Conservation (phyloP, 2,797 vertebrate genomes). For the Melanotaenia maccullochi region DNA sequence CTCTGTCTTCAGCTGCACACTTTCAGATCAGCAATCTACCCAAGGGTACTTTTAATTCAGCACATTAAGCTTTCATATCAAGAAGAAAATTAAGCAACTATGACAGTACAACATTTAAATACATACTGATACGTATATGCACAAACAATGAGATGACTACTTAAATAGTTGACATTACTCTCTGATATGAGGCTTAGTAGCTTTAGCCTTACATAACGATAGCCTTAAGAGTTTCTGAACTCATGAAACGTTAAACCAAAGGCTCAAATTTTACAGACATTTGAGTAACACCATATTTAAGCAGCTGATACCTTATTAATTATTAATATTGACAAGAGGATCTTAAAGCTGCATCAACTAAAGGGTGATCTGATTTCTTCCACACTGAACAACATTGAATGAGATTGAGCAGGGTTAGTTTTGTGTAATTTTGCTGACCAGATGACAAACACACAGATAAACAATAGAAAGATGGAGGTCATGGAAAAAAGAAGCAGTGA, state of each 20-base stretch:
- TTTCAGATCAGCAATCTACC: slow-evolving; percentile 45
- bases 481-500: not conserved
- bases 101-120: not conserved
- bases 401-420: not conserved
- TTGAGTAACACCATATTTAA: not conserved
- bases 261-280: not conserved
- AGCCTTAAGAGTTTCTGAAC: not conserved
- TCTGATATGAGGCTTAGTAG: not conserved
- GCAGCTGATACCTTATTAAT: not conserved
- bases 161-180: not conserved
- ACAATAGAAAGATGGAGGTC: not conserved
- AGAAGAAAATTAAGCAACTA: not conserved
- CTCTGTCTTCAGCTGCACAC: slow-evolving; percentile 55
- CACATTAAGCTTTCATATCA: slow-evolving; percentile 3
- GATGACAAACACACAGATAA: not conserved
- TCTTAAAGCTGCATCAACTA: not conserved
- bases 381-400: not conserved
- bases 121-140: not conserved
- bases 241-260: not conserved
- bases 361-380: not conserved
- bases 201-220: not conserved
- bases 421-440: not conserved
- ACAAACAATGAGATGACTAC: not conserved
- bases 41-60: slow-evolving; percentile 10
- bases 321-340: not conserved